A percentile compares a stretch with the other conserved stretches of the same genome.
Evolutionary conservation across 2,797 vertebrate species (phyloP).

Genomic region (Leuciscus waleckii): DNA sequence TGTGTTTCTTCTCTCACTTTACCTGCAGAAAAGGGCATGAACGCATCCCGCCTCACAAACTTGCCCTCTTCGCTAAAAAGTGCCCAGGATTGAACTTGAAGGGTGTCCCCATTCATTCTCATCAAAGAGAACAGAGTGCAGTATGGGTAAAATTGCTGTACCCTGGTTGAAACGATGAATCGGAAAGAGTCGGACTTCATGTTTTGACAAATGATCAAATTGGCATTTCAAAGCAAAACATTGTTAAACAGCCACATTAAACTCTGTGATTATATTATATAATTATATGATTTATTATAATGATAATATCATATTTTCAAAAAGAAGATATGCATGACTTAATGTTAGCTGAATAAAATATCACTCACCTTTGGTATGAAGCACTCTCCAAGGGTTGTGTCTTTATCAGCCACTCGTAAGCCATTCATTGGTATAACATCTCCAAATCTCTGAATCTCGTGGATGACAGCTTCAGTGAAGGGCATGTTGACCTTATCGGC

Average conservation of each 20-base stretch:
- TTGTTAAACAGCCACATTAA: not conserved
- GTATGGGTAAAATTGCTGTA: constrained; percentile 72
- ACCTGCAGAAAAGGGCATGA: constrained; percentile 89
- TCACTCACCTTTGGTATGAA: constrained; percentile 84
- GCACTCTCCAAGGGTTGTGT: constrained; percentile 75
- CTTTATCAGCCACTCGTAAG: constrained; percentile 71
- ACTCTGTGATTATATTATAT: too few species aligned
- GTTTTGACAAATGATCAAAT: not conserved
- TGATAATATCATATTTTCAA: not conserved
- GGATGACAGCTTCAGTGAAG: constrained; percentile 85
- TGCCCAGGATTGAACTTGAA: constrained; percentile 85
- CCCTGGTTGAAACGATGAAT: constrained; percentile 72
- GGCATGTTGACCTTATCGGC: constrained; percentile 79
- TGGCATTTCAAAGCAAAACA: not conserved
- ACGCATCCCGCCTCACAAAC: constrained; percentile 80
- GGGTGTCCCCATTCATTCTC: constrained; percentile 83
- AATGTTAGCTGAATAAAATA: not conserved
- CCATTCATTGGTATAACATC: constrained; percentile 80
- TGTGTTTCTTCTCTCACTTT: constrained; percentile 44
- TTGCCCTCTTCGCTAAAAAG: constrained; percentile 81
- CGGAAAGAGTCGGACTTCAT: not conserved
- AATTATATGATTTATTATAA: too few species aligned
- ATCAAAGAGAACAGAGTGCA: constrained; percentile 85
- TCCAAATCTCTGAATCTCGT: constrained; percentile 85
- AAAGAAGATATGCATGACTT: not conserved